A percentile compares a stretch with the other conserved stretches of the same genome.
Evolutionary conservation across 2,888 invertebrate species (phyloP).

Genomic region (Tiliacea citrago): DNA sequence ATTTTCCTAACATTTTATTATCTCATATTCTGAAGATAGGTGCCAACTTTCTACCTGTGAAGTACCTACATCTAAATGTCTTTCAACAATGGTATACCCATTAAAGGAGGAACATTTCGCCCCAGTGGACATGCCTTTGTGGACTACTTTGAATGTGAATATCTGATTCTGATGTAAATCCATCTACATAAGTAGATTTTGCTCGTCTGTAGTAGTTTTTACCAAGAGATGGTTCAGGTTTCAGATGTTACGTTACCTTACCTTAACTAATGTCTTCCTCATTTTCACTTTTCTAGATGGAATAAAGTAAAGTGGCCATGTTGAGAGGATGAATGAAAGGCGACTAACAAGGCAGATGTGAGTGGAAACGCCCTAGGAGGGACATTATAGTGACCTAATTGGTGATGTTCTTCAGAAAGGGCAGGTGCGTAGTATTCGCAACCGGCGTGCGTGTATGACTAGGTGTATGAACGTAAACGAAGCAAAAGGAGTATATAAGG

Average conservation of each 20-base stretch:
- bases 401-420: no score
- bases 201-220: background rate
- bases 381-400: no score
- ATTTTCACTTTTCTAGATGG: background rate
- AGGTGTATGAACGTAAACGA: no score
- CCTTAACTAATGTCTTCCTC: background rate
- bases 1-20: background rate
- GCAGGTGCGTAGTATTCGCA: no score
- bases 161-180: constrained; percentile 52
- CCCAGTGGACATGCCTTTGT: constrained; percentile 19
- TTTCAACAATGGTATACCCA: constrained; percentile 24
- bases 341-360: no score
- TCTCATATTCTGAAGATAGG: background rate
- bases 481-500: no score
- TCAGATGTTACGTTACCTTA: background rate
- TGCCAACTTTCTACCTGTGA: background rate
- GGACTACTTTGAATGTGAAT: constrained; percentile 36
- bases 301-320: background rate
- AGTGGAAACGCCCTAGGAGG: no score
- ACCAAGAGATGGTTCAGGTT: constrained; percentile 4
- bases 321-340: no score
- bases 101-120: constrained; percentile 24
- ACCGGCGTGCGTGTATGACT: no score
- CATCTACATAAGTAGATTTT: constrained; percentile 40
- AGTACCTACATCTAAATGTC: constrained; percentile 2